These are phyloP conservation scores for Dryobates pubescens DNA, from an alignment of 2,797 vertebrate genomes.

Conservation along the genomic window DNA sequence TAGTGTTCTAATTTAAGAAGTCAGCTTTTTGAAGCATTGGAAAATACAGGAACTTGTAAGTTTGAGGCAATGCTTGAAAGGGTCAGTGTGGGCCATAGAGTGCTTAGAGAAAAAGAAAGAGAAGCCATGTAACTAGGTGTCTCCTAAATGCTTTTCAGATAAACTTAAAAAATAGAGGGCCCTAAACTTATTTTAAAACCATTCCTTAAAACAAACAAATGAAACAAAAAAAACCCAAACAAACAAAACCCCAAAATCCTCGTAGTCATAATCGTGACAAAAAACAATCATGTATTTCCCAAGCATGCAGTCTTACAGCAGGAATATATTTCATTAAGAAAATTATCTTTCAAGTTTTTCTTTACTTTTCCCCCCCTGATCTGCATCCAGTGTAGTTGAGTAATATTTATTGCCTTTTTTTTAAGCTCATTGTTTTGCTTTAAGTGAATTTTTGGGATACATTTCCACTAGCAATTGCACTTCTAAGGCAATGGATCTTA, in stretches of 20 bases:
- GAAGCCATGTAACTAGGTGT: neutral
- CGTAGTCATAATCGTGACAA: neutral
- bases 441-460: neutral
- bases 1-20: conserved; percentile 24
- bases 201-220: neutral
- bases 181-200: neutral
- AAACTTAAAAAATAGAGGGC: no score
- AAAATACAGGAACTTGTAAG: neutral
- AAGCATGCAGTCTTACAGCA: neutral
- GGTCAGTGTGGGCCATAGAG: neutral
- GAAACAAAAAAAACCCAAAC: no score
- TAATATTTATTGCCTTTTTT: neutral
- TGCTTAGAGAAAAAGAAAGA: neutral
- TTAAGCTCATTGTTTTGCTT: neutral
- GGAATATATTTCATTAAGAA: neutral
- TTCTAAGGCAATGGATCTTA: neutral
- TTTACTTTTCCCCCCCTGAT: neutral
- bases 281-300: neutral
- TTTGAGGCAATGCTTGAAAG: neutral
- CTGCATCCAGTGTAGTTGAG: neutral
- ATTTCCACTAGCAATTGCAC: neutral
- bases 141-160: neutral
- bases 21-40: neutral
- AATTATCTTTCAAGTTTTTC: neutral
- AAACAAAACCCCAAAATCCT: neutral